Conservation (phyloP, 35 echinoderm and acorn worm genomes). For the Amphiura filiformis region DNA sequence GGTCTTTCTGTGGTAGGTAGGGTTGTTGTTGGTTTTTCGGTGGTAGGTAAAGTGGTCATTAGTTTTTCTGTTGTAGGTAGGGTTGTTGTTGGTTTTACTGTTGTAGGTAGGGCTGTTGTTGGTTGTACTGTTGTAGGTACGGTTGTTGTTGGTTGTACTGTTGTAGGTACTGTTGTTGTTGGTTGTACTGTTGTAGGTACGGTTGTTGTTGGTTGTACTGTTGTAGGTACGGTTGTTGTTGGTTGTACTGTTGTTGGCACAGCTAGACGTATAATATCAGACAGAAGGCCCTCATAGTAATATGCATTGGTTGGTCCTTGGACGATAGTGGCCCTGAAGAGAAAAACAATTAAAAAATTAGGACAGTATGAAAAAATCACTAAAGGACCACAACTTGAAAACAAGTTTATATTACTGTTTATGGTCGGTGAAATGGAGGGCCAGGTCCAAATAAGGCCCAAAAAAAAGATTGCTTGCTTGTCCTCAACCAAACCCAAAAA, state of each 20-base stretch:
- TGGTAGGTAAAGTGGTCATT: neutral
- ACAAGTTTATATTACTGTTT: too few species aligned
- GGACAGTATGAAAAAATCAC: too few species aligned
- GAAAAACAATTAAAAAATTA: too few species aligned
- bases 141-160: neutral
- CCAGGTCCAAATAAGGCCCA: too few species aligned
- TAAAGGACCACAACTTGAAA: too few species aligned
- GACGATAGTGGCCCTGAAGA: neutral
- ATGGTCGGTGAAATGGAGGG: too few species aligned
- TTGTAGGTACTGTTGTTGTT: neutral
- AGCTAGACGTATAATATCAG: neutral
- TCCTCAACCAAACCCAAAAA: too few species aligned
- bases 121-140: constrained; percentile 19
- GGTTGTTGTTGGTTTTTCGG: too few species aligned
- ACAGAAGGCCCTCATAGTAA: neutral
- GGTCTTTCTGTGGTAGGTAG: too few species aligned
- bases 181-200: neutral
- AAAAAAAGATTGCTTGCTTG: too few species aligned
- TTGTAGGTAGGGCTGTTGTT: too few species aligned
- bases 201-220: constrained; percentile 2
- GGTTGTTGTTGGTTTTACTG: constrained; percentile 4
- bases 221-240: neutral
- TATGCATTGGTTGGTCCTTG: neutral
- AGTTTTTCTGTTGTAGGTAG: neutral
- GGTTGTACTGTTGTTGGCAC: neutral